A percentile compares a stretch with the other conserved stretches of the same genome.
Conservation (phyloP, 2,113 vertebrate genomes). For the Dolichotis patagonum region DNA sequence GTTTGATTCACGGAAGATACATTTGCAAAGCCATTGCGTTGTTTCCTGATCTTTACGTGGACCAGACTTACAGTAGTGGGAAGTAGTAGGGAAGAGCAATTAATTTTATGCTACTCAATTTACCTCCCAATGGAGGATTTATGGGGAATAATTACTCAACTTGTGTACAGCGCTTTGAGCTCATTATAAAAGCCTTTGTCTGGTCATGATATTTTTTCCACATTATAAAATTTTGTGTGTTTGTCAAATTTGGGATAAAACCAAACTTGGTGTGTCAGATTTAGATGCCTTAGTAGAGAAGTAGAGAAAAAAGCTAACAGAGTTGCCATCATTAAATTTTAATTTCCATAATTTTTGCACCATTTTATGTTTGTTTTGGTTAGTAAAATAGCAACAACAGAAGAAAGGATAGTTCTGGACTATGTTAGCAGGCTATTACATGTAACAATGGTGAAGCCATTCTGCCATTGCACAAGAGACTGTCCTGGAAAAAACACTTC, state of each 20-base stretch:
- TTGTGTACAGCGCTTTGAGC: conserved; percentile 36
- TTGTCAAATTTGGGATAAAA: conserved; percentile 67
- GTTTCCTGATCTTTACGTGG: conserved; percentile 18
- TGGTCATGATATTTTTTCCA: conserved; percentile 54
- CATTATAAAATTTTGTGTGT: conserved; percentile 34
- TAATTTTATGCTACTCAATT: conserved; percentile 63
- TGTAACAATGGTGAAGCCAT: neutral
- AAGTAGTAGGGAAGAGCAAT: neutral
- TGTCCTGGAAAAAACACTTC: conserved; percentile 25
- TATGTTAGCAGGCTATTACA: neutral
- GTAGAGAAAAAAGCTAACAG: conserved; percentile 27
- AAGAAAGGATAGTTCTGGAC: conserved; percentile 21
- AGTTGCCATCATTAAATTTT: neutral
- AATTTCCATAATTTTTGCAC: conserved; percentile 2
- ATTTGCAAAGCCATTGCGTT: neutral
- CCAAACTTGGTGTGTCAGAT: conserved; percentile 35
- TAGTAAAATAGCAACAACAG: conserved; percentile 54
- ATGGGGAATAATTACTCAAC: conserved; percentile 36
- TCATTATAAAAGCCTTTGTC: conserved; percentile 58
- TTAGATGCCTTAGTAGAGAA: conserved; percentile 27
- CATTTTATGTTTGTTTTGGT: conserved; percentile 66
- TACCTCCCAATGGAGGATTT: conserved; percentile 1
- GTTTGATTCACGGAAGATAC: neutral
- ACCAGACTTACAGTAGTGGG: neutral
- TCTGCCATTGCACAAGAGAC: neutral